These are phyloP conservation scores for Falco berigora DNA, from an alignment of 2,797 vertebrate genomes.

Conservation along the genomic window DNA sequence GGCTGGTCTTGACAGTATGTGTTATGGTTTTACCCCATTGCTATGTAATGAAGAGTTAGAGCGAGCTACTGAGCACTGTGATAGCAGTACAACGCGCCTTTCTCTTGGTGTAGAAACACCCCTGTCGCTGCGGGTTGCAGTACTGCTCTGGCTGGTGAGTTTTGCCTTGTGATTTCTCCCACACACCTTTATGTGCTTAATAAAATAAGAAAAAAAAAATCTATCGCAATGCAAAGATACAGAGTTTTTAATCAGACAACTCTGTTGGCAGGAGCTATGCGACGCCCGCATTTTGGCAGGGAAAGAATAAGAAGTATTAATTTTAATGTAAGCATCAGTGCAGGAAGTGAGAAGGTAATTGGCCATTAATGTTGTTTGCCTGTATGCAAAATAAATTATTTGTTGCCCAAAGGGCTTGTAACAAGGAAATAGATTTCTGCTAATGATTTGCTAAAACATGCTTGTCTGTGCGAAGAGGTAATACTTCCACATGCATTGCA, in stretches of 20 bases:
- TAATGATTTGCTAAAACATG: conserved; percentile 29
- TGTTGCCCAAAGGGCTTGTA: conserved; percentile 47
- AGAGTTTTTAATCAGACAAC: neutral
- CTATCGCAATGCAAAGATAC: neutral
- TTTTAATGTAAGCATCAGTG: conserved; percentile 41
- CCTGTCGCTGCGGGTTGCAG: neutral
- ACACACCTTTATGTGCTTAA: neutral
- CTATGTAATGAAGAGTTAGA: neutral
- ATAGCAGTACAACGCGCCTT: neutral
- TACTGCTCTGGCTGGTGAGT: neutral
- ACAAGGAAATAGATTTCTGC: conserved; percentile 10
- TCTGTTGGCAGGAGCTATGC: neutral
- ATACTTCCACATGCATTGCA: neutral
- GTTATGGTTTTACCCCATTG: neutral
- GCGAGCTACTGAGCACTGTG: neutral
- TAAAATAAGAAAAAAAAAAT: neutral
- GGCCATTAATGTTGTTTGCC: conserved; percentile 33
- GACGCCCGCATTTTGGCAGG: conserved; percentile 9
- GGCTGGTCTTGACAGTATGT: neutral
- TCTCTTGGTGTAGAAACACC: neutral
- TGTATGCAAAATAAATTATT: conserved; percentile 61
- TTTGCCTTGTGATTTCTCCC: neutral
- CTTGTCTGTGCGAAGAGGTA: neutral
- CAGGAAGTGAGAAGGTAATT: conserved; percentile 52
- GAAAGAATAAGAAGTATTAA: neutral